Evolutionary conservation across 2,888 invertebrate genomes (phyloP), one percentile per base, ranked within the genome.

Genomic region (Drosophila percnosoma): DNA sequence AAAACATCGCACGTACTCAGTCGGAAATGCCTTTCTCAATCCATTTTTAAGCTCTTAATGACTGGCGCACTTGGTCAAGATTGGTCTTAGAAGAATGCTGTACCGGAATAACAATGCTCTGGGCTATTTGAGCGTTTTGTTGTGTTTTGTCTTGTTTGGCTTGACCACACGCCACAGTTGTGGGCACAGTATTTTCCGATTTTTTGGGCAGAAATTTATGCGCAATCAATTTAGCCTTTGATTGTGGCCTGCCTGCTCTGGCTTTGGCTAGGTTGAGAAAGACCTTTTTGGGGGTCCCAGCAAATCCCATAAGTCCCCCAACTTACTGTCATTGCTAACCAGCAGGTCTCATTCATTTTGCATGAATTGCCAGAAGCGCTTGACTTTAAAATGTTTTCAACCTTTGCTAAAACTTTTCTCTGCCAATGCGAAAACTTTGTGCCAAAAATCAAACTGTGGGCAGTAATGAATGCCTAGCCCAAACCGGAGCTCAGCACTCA

Each of bases 301-400:
- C 42, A 77, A 85, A 84, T 75, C 82, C 83, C 87, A 63, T 78
- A 78, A 85, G 87, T 74, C 82, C 85, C 58, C 34, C 38, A 65
- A 65, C 68, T 68, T 68, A 49, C 70, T 81, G 74, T 65, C 76
- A 71, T 68, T 80, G 67, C 73, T 76, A 75, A 80, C 83, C 74
- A 78, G 75, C 63, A 73, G 58, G 66, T 60, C 81, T 85, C 81
- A 84, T 85, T 83, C 81, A 87, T 84, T 84, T 83, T 81, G 78
- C 78, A 80, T 80, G 83, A 84, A 75, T 80, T 65, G 85, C 85
- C 85, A 58, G 74, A 66, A 74, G 85, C 84, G 70, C 71, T 87
- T 86, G 83, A 81, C 83, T 86, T 87, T 83, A 82, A 82, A 87
- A 78, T 73, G 83, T 76, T 85, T 65, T 82, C 82, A 83, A 87